Conservation (phyloP, 2,888 invertebrate species). For the Carterocephalus palaemon region DNA sequence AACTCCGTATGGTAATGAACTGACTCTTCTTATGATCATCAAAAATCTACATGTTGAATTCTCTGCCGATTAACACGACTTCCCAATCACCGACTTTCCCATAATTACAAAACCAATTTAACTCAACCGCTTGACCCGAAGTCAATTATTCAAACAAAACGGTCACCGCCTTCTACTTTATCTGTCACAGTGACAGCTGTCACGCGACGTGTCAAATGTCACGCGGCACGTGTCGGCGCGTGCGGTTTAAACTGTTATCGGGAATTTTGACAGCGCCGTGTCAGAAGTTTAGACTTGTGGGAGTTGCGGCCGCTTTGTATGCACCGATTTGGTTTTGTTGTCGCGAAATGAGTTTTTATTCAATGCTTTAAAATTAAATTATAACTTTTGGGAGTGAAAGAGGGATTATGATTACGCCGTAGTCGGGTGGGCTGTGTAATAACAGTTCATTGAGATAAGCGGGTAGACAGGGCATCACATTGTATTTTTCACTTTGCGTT, state of each 20-base stretch:
- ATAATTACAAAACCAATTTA: conserved; percentile 17
- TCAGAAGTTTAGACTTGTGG: conserved; percentile 46
- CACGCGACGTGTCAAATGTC: conserved; percentile 60
- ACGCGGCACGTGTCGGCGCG: conserved; percentile 65
- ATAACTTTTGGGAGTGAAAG: conserved; percentile 5
- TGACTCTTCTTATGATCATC: too few relatives aligned
- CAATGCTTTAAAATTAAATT: conserved; percentile 18
- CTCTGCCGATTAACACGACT: background rate
- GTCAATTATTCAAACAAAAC: conserved; percentile 57
- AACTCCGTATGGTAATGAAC: too few relatives aligned
- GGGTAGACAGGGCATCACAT: too few relatives aligned
- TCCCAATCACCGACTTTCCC: conserved; percentile 8
- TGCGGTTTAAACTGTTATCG: conserved; percentile 66
- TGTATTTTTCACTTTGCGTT: too few relatives aligned
- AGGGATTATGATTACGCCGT: conserved; percentile 1
- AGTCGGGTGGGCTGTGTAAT: too few relatives aligned
- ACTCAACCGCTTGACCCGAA: conserved; percentile 39
- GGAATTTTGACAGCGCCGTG: conserved; percentile 57
- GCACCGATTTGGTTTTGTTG: conserved; percentile 20
- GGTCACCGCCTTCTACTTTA: conserved; percentile 46
- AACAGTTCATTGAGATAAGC: too few relatives aligned
- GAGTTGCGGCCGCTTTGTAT: conserved; percentile 10
- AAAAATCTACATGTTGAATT: background rate
- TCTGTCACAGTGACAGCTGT: conserved; percentile 52
- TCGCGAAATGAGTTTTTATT: conserved; percentile 24